Conservation (phyloP, 2,888 invertebrate species). For the Ectobius pallidus region DNA sequence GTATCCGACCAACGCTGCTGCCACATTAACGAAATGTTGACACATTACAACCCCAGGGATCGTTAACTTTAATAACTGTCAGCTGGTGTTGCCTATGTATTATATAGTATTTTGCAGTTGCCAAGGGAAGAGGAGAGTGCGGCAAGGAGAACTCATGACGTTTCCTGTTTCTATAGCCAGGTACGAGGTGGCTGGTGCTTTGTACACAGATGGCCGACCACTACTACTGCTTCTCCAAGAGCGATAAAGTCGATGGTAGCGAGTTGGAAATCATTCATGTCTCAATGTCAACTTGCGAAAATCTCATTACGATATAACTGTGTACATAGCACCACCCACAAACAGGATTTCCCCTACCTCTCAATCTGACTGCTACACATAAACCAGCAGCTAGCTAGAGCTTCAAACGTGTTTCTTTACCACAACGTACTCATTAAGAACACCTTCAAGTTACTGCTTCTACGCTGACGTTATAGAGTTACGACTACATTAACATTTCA, state of each 20-base stretch:
- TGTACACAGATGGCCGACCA: not conserved
- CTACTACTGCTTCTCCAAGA: no score
- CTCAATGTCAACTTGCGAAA: not conserved
- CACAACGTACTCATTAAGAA: no score
- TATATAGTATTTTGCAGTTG: no score
- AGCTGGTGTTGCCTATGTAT: not conserved
- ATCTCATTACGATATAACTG: not conserved
- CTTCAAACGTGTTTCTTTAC: no score
- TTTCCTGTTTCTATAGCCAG: not conserved
- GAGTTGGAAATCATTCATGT: not conserved
- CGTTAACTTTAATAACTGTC: constrained; percentile 20
- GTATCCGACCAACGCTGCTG: not conserved
- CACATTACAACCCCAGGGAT: not conserved
- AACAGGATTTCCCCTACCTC: no score
- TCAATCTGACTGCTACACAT: no score
- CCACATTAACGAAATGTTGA: constrained; percentile 16
- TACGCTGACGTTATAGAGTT: no score
- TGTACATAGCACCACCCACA: not conserved
- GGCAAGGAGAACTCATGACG: not conserved
- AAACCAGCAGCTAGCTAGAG: no score
- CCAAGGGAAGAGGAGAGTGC: no score
- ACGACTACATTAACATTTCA: no score
- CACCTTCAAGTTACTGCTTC: no score
- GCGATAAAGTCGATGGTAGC: no score
- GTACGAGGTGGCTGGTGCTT: not conserved